phyloP scores from a whole-genome alignment of 2,888 invertebrate species.

The Cerastoderma edule region DNA sequence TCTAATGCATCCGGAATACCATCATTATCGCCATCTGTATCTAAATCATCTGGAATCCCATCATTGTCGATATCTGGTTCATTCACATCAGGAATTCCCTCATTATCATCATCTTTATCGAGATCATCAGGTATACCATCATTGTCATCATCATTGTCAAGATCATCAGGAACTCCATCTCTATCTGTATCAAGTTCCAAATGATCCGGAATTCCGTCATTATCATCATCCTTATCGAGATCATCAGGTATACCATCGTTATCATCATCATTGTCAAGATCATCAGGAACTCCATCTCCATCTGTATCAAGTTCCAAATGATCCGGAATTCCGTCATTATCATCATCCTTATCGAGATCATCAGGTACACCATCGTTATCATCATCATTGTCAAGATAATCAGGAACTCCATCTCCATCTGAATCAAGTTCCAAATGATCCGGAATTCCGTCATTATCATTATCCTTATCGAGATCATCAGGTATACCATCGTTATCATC shows the following conservation, averaged over 20 bases:
- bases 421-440: conserved; percentile 73
- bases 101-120: conserved; percentile 71
- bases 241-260: conserved; percentile 76
- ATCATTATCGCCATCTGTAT: conserved; percentile 77
- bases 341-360: conserved; percentile 66
- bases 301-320: conserved; percentile 58
- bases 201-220: conserved; percentile 70
- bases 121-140: conserved; percentile 74
- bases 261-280: conserved; percentile 78
- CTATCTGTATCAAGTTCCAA: conserved; percentile 71
- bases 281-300: conserved; percentile 73
- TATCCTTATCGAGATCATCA: conserved; percentile 63
- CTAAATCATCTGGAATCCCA: conserved; percentile 72
- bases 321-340: conserved; percentile 79
- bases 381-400: conserved; percentile 50
- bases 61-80: conserved; percentile 78
- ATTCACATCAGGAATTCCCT: conserved; percentile 76
- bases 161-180: conserved; percentile 73
- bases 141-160: conserved; percentile 79
- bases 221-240: conserved; percentile 55
- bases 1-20: conserved; percentile 72
- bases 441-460: conserved; percentile 59
- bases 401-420: conserved; percentile 78
- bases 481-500: conserved; percentile 76
- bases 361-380: conserved; percentile 74